Conservation (phyloP, 1,140 invertebrate genomes). For the Dermatophagoides farinae region DNA sequence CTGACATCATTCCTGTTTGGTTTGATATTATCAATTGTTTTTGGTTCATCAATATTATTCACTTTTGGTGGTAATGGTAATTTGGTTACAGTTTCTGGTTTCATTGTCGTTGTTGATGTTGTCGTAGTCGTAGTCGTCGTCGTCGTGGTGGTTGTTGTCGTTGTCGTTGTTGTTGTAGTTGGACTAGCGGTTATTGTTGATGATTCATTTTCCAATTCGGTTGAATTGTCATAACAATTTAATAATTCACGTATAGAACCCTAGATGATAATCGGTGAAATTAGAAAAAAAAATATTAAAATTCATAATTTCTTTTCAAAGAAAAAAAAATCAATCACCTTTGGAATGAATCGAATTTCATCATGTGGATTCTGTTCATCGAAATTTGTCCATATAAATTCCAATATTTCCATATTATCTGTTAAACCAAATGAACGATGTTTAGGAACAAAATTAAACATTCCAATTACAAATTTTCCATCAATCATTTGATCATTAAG, state of each 20-base stretch:
- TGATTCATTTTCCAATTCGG: neutral
- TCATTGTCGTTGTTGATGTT: neutral
- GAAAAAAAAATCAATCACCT: neutral
- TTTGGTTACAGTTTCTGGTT: neutral
- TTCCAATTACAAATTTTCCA: neutral
- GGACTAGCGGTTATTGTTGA: neutral
- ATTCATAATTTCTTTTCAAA: neutral
- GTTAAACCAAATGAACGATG: neutral
- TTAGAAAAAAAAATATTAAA: neutral
- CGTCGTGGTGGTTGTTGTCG: neutral
- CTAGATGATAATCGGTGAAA: neutral
- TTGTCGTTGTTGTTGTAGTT: neutral
- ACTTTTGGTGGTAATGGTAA: neutral
- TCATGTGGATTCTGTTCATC: neutral
- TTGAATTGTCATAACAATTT: conserved; percentile 1
- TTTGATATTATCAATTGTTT: neutral
- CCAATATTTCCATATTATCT: neutral
- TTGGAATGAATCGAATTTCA: neutral
- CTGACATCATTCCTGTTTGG: neutral
- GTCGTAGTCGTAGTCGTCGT: neutral
- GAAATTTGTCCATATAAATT: neutral
- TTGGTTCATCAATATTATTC: neutral
- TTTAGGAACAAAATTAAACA: neutral
- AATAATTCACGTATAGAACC: neutral
- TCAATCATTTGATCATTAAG: neutral